Base-by-base conservation (phyloP, 2,888 invertebrate genomes). In the Lacanobia oleracea region DNA sequence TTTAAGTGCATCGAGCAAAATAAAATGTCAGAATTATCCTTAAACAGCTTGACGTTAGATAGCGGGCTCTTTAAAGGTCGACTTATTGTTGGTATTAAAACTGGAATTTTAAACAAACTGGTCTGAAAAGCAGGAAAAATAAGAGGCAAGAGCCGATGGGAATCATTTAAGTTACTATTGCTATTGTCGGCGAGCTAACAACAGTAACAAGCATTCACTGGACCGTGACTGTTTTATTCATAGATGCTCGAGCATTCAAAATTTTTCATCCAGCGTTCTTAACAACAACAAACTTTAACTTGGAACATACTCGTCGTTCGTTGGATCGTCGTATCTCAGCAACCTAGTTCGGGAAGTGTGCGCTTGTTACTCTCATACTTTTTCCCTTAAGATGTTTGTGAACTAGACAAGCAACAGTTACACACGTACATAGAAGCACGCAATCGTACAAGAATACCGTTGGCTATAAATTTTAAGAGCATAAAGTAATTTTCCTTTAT, bases 401-500 rank as follows among this genome's bases (percentile, higher is more conserved):
- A 81, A 68, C 62, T 53, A 65, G 27, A 57, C 27, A 59, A 62
- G 12, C 23, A 79, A 67, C 74, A 67, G 73, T 79, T 53, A 80
- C 50, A 59, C 72, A 61, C 65, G 33, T 51, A 54, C 48, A 18
- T 60, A 53, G 18, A 65, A 33, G 71, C 85, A 85, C 79, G 83
- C 79, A 68, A 75, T 77, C 71, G 23, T 53, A 62, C 45, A 76
- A 62, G 21, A 63, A 63, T 72, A 84, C 77, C 85, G 81, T 86
- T 66, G 60, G 27, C 70, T 78, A 70, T 77, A 76, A 75, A 83
- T 79, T 76, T 77, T 10, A 78, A 62, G 71, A 61, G 61, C 71
- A 77, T 74, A 56, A 70, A 74, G 68, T 71, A 73, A 77, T 82
- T 80, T 76, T 61, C 75, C 70, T 79, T 87, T 77, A 81, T 80